Base-by-base conservation (phyloP, 2,888 invertebrate genomes). In the Carabus problematicus region DNA sequence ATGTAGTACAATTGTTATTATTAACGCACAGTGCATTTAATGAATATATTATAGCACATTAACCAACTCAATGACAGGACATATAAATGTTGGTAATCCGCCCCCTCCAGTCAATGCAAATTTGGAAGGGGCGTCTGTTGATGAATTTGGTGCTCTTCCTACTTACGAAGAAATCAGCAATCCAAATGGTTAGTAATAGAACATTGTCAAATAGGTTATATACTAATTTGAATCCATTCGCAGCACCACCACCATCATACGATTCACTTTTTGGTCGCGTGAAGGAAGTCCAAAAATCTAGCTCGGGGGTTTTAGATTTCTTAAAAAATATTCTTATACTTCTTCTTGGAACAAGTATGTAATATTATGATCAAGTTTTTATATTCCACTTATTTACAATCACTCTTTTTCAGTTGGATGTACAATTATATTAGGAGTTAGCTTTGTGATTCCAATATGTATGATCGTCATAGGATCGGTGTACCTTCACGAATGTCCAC, bases 401-500 rank as follows among this genome's bases (percentile, higher is more conserved):
- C 19, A 12, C 41, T 18, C 16, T 54, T 42, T 72, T 84, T 62
- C 81, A 89, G 89, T 89, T 78, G 88, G 89, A 16, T 89, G 88
- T 78, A 88, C 88, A 40, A 85, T 89, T 71, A 84, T 88, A 71
- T 79, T 89, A 72, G 88, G 87, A 47, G 80, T 89, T 56, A 85
- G 88, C 11, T 84, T 88, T 75, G 86, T 87, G 19, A 83, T 90
- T 73, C 90, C 90, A 62, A 82, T 90, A 72, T 85, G 87, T 73
- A 90, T 90, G 90, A 87, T 90, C 73, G 84, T 88, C 16, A 86
- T 90, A 77, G 90, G 89, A 59, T 83, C 86, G 29, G 78, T 88
- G 49, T 88, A 89, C 79, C 80, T 88, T 72, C 80, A 89, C 75
- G 86, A 89, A 70, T 90, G 90, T 77, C 88, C 88, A 1, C 86